Base-by-base conservation (phyloP, 2,888 invertebrate species). In the Plusia festucae region DNA sequence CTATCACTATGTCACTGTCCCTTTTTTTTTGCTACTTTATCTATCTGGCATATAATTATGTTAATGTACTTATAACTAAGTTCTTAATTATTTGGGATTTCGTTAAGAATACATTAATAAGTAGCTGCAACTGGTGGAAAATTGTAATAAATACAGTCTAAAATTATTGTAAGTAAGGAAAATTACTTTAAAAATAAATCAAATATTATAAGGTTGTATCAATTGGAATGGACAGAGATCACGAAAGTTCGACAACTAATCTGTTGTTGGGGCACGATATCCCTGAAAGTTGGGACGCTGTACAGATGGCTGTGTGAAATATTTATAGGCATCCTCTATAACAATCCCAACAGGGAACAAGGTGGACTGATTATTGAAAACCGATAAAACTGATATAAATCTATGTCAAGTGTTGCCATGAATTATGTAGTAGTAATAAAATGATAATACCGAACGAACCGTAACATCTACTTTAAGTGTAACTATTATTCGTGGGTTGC, bases 401-500 rank as follows among this genome's bases (percentile, higher is more conserved):
- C 20, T 4, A 49, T 49, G 46, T 49, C 46, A 20, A 49, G 46
- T 49, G 46, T 49, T 18, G 11, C 46, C 18, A 49, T 49, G 46
- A 49, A 49, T 49, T 49, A 49, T 49, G 18, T 18, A 46, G 7
- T 16, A 49, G 20, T 20, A 49, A 49, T 49, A 49, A 49, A 49
- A 49, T 49, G 9, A 49, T 9, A 49, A 49, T 49, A 49, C 18
- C 18, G 18, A 49, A 49, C 46, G 18, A 20, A 49, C 46, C 9
- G 20, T 20, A 49, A 54, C 34, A 40, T 55, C 22, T 24, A 24
- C 24, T 46, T 24, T 27, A 27, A 16, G 16, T 46, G 15, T 13
- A 55, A 60, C 49, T 20, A 52, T 24, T 11, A 30, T 73, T 24
- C 59, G 49, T 54, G 54, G 64, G 9, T 18, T 59, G 40, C 73